These are phyloP conservation scores for Mamestra configurata DNA, from an alignment of 1,140 invertebrate species.

Conservation along the genomic window DNA sequence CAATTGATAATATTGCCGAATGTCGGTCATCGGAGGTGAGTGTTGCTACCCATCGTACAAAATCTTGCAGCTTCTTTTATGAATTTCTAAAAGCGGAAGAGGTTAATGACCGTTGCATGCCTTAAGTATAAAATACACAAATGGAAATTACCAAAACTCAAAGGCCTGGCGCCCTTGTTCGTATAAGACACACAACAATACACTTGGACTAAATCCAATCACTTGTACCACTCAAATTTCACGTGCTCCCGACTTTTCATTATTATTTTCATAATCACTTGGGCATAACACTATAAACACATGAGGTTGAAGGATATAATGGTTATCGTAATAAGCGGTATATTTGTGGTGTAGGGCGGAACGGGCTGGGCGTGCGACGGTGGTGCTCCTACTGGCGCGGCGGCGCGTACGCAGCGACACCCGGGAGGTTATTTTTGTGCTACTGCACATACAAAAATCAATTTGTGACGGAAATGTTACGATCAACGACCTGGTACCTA, in stretches of 20 bases:
- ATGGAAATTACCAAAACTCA: conserved; percentile 61
- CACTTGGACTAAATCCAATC: conserved; percentile 64
- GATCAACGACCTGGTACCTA: conserved; percentile 84
- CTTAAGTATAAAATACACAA: conserved; percentile 35
- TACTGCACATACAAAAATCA: conserved; percentile 83
- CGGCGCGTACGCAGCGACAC: conserved; percentile 78
- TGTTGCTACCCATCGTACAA: neutral
- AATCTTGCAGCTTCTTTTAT: neutral
- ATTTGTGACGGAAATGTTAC: conserved; percentile 84
- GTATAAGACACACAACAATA: conserved; percentile 64
- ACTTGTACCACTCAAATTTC: conserved; percentile 58
- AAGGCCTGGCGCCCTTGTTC: conserved; percentile 60
- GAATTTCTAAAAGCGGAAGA: neutral
- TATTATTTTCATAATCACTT: conserved; percentile 52
- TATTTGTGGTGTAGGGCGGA: conserved; percentile 63
- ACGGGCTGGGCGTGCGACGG: conserved; percentile 71
- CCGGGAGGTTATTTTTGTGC: conserved; percentile 85
- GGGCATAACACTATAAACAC: conserved; percentile 34
- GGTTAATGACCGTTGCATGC: conserved; percentile 4
- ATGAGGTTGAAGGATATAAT: neutral
- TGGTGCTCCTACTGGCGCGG: conserved; percentile 76
- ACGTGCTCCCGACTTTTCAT: conserved; percentile 50
- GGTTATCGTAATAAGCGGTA: conserved; percentile 39
- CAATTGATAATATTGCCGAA: neutral
- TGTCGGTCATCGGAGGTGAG: neutral